Evolutionary conservation across 2,113 vertebrate genomes (phyloP), one percentile per base, ranked within the genome.

Genomic region (Planiliza haematocheilus): DNA sequence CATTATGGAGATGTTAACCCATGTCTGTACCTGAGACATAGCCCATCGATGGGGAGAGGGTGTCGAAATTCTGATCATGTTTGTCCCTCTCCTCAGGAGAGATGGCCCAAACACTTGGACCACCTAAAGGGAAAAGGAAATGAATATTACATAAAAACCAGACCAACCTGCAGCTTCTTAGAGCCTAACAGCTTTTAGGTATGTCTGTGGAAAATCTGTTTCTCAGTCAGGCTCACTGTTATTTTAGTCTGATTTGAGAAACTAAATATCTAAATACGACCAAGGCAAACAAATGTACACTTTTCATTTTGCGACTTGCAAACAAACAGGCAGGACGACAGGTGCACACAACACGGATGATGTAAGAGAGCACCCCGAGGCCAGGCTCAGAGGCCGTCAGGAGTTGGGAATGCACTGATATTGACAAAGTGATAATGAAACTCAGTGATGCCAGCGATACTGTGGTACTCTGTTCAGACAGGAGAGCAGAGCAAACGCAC

Each of bases 61-160:
- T 94, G 76, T 96, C 95, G 85, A 98, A 98, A 89, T 95, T 96
- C 82, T 96, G 95, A 82, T 98, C 95, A 70, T 98, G 95, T 85
- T 97, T 98, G 81, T 62, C 79, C 68, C 96, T 93, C 88, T 98
- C 96, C 78, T 97, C 96, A 0, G 94, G 95, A 56, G 95, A 94
- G 87, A 98, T 95, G 13, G 95, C 95, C 96, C 96, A 98, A 71
- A 96, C 80, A 84, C 92, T 95, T 66, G 77, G 86, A 21, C 95
- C 94, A 85, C 96, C 97, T 97, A 50, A 16, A 76, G 41, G 43
- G 4, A 12, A 20, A 73, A 59, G 60, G 12, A 46, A 56, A 20
- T 21, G 30, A 39, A 43, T 4, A 51, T 20, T 1, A 51, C 21
- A 45, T 17, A 9, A 30, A 30, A 7, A 43, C 17, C n/a, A 36